Evolutionary conservation across 1,140 invertebrate species (phyloP), one percentile per base, ranked within the genome.

Genomic region (Cotesia chilonis): DNA sequence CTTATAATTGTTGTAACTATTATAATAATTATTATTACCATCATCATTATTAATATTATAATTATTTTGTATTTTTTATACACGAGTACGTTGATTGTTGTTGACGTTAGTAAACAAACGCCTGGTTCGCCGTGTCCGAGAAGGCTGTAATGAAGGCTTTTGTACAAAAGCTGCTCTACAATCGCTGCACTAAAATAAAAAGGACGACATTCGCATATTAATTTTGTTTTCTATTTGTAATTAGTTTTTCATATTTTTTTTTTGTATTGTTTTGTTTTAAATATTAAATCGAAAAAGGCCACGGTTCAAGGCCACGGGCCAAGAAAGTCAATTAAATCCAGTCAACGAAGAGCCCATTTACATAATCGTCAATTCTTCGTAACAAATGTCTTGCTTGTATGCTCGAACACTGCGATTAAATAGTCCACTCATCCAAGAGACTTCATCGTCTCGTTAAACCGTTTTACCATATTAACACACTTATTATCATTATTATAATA

Each of bases 301-400:
- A 85, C 83, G 76, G 73, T 83, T 81, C 78, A 85, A 85, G 83
- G 83, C 83, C 82, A 84, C 82, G 82, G 81, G 81, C 82, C 81
- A 82, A 80, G 77, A 81, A 80, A 82, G 81, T 79, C 66, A 82
- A 79, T 78, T 74, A 77, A 80, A 78, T 80, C 76, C 74, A 80
- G 78, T 78, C 59, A 78, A 77, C 71, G 73, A 69, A 78, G 74
- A 79, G 64, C 72, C 61, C 70, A 77, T 76, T 63, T 72, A 73
- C 67, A 73, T 78, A 76, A 65, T 68, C 57, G 9, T 75, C 74
- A 74, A 72, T 74, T 76, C 71, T 74, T 72, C 74, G 72, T 76
- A 75, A 80, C 72, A 74, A 76, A 79, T 75, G 70, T 74, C 76
- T 73, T 70, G 64, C 74, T 73, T 75, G 74, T 75, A 60, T 76